Base-by-base conservation (phyloP, 2,888 invertebrate species). In the Alcis repandata region DNA sequence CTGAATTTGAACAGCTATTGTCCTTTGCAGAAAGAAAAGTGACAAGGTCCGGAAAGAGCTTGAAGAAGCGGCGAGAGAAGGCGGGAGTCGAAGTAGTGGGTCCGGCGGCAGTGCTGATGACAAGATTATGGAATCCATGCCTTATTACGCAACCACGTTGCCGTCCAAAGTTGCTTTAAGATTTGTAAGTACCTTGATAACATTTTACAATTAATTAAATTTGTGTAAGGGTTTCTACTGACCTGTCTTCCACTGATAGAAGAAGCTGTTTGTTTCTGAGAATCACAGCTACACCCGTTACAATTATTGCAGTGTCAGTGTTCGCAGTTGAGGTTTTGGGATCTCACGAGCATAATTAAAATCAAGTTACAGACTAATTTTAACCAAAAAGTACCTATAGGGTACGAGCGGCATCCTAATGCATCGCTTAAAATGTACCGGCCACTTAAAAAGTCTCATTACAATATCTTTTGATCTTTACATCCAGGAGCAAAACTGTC, bases 41-140 rank as follows among this genome's bases (percentile, higher is more conserved):
- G 97, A 97, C 73, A 97, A 96, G 89, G 94, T 99, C 85, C 96
- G 97, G 82, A 96, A 97, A 85, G 98, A 99, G 80, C 90, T 99
- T 52, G 98, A 98, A 89, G 98, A 98, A 83, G 98, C 98, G 19
- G 98, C 97, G 0, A 92, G 95, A 71, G 96, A 96, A 82, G 97
- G 97, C 1, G 85, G 92, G 33, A 88, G 89, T 69, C 80, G 91
- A 49, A 88, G 89, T 75, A 91, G 89, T 40, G 92, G 84, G 41
- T 93, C 86, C 11, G 89, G 79, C 40, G 91, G 85, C 70, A 86
- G 86, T 75, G 86, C 80, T 7, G 91, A 90, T 57, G 93, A 90
- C 54, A 92, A 87, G 78, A 87, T 88, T 40, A 78, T 88, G 70
- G 93, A 92, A 19, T 87, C 88, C 36, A 84, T 91, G 73, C 92